phyloP scores from a whole-genome alignment of 2,797 vertebrate species.

The Jordanella pulchra region DNA sequence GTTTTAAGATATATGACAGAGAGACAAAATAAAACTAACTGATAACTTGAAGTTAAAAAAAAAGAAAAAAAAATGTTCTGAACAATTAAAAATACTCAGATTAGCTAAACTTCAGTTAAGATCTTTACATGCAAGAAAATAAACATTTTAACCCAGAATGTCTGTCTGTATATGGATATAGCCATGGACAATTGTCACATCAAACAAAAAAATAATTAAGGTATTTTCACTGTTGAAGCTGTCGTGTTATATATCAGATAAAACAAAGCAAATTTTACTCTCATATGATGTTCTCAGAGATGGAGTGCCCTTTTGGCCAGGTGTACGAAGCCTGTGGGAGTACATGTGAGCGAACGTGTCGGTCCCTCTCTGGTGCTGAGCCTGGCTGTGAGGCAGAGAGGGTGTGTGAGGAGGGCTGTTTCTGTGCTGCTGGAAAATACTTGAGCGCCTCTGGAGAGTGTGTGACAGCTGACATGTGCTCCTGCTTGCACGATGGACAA shows the following conservation, averaged over 20 bases:
- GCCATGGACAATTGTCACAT: not conserved
- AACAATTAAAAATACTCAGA: not conserved
- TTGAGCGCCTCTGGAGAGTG: constrained; percentile 85
- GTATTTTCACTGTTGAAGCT: not conserved
- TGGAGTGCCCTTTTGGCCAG: constrained; percentile 85
- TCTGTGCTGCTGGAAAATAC: constrained; percentile 87
- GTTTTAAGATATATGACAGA: not conserved
- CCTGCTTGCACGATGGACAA: constrained; percentile 92
- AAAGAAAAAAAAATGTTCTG: not conserved
- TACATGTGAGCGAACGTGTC: constrained; percentile 88
- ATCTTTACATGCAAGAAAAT: not conserved
- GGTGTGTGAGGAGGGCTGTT: constrained; percentile 92
- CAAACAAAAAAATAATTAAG: not conserved
- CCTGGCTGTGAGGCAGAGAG: constrained; percentile 69
- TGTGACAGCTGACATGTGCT: constrained; percentile 85
- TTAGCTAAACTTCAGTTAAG: not conserved
- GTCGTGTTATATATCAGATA: not conserved
- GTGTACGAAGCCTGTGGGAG: constrained; percentile 87
- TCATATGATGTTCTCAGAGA: constrained; percentile 70
- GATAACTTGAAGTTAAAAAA: not conserved
- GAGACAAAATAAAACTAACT: no score
- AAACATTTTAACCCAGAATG: not conserved
- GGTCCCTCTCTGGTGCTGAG: constrained; percentile 86
- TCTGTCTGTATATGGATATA: not conserved
- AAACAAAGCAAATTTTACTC: not conserved